These are phyloP conservation scores for Drosophila cracens DNA, from an alignment of 2,888 invertebrate species.

Conservation along the genomic window DNA sequence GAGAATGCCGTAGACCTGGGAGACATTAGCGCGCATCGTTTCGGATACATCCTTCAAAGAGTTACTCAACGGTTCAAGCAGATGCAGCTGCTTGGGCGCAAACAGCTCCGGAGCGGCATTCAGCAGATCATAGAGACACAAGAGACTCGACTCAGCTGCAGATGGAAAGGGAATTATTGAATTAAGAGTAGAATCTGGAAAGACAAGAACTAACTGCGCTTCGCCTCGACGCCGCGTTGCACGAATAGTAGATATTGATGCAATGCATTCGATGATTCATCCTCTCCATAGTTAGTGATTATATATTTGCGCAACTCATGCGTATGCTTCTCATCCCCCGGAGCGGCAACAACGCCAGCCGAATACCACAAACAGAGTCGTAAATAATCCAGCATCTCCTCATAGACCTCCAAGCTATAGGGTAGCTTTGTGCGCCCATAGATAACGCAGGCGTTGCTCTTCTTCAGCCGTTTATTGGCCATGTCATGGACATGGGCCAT, in stretches of 20 bases:
- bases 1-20: conserved; percentile 91
- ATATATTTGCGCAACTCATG: conserved; percentile 89
- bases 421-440: conserved; percentile 89
- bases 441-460: conserved; percentile 87
- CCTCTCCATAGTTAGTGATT: conserved; percentile 86
- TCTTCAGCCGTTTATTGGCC: conserved; percentile 87
- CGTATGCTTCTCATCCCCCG: conserved; percentile 86
- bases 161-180: neutral
- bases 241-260: conserved; percentile 89
- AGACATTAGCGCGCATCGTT: conserved; percentile 90
- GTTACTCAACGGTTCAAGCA: conserved; percentile 80
- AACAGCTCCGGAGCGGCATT: conserved; percentile 91
- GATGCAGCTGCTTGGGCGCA: conserved; percentile 87
- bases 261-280: conserved; percentile 86
- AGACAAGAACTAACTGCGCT: conserved; percentile 86
- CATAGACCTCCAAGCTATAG: conserved; percentile 89
- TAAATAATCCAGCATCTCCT: conserved; percentile 90
- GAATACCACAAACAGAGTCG: conserved; percentile 91
- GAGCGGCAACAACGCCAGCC: conserved; percentile 87
- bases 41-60: conserved; percentile 90
- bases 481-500: conserved; percentile 90
- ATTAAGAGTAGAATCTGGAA: neutral
- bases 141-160: conserved; percentile 85
- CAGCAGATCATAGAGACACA: conserved; percentile 93
- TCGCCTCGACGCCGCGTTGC: conserved; percentile 88